Evolutionary conservation across 2,888 invertebrate species (phyloP).

Genomic region (Cryptosula pallasiana): DNA sequence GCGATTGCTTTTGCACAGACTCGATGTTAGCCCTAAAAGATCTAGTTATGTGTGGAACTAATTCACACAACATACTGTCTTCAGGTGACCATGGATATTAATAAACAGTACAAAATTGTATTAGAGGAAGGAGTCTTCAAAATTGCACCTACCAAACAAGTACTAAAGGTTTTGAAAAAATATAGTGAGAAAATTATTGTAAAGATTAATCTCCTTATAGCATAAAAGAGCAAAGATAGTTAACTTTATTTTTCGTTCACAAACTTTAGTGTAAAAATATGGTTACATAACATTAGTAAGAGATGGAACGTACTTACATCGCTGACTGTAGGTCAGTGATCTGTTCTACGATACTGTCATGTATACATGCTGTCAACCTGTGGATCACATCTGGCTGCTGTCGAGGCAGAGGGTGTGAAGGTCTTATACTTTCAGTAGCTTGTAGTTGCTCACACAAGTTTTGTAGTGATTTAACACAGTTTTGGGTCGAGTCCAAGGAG

Average conservation of each 20-base stretch:
- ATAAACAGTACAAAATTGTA: too few relatives aligned
- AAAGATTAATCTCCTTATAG: background rate
- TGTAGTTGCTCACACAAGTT: conserved; percentile 5
- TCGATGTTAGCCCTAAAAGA: background rate
- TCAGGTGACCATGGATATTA: too few relatives aligned
- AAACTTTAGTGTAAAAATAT: too few relatives aligned
- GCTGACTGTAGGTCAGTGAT: background rate
- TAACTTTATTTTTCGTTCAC: too few relatives aligned
- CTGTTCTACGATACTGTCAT: background rate
- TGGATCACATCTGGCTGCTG: background rate
- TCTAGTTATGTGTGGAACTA: background rate
- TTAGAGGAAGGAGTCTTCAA: too few relatives aligned
- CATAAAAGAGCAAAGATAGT: too few relatives aligned
- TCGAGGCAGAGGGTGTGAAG: background rate
- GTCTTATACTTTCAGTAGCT: background rate
- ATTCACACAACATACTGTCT: too few relatives aligned
- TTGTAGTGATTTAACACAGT: background rate
- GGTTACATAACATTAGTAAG: too few relatives aligned
- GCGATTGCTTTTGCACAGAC: background rate
- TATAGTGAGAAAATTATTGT: too few relatives aligned
- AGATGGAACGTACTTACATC: conserved; percentile 4
- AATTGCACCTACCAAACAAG: too few relatives aligned
- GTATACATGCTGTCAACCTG: background rate
- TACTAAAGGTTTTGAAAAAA: too few relatives aligned
- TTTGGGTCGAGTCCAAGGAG: background rate